Evolutionary conservation across 2,113 vertebrate genomes (phyloP).

Genomic region (Callionymus lyra): DNA sequence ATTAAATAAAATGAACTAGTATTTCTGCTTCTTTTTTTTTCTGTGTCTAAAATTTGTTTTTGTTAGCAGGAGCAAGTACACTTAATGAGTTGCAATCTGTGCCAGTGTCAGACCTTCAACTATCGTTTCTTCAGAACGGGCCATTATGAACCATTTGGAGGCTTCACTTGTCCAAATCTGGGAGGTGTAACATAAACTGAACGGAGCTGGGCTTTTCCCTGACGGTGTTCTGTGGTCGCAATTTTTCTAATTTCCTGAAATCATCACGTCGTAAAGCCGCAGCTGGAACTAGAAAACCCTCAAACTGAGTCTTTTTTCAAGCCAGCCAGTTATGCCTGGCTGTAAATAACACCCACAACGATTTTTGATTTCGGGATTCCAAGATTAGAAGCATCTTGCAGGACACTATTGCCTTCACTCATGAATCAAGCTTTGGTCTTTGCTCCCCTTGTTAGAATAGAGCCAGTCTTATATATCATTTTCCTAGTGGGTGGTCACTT

Average conservation of each 20-base stretch:
- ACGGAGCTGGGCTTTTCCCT: slow-evolving; percentile 1
- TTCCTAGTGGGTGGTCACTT: slow-evolving; percentile 67
- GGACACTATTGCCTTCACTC: too few relatives aligned
- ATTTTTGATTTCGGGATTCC: too few relatives aligned
- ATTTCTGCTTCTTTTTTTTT: too few relatives aligned
- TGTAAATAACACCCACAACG: background rate
- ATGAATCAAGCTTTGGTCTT: background rate
- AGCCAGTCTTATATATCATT: slow-evolving; percentile 27
- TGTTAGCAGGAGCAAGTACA: too few relatives aligned
- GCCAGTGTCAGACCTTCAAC: too few relatives aligned
- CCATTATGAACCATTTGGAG: too few relatives aligned
- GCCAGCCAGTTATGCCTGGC: background rate
- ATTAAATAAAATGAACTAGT: too few relatives aligned
- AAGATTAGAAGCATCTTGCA: too few relatives aligned
- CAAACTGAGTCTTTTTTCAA: too few relatives aligned
- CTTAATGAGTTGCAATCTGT: too few relatives aligned
- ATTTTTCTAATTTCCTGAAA: slow-evolving; percentile 20
- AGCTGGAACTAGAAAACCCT: slow-evolving; percentile 1
- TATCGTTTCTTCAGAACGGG: too few relatives aligned
- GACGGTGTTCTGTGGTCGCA: slow-evolving; percentile 3
- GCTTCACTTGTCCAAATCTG: slow-evolving; percentile 4
- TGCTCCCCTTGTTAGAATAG: slow-evolving; percentile 18
- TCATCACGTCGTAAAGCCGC: slow-evolving; percentile 7
- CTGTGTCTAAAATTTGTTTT: too few relatives aligned
- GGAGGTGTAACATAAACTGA: slow-evolving; percentile 9